phyloP scores from a whole-genome alignment of 2,888 invertebrate species.

The Colletes collaris region DNA sequence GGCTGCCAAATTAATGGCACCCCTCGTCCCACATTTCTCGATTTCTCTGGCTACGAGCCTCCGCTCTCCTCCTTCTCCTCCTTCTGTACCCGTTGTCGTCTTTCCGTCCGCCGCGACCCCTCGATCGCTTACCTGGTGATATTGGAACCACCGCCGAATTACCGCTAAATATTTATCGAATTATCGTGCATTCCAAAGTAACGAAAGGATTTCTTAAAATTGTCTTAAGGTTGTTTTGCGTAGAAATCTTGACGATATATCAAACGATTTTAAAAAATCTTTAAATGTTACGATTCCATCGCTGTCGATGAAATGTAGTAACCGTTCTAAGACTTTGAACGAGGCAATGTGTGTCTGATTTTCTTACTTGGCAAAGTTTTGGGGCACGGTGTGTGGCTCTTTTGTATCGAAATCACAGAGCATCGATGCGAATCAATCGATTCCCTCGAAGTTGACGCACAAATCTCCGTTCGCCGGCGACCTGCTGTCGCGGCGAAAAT shows the following conservation, averaged over 20 bases:
- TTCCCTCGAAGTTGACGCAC: constrained; percentile 20
- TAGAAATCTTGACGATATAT: too few species aligned
- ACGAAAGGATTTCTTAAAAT: too few species aligned
- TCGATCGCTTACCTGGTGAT: constrained; percentile 70
- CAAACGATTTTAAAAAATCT: too few species aligned
- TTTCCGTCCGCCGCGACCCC: constrained; percentile 38
- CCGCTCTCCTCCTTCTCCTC: constrained; percentile 21
- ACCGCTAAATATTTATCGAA: constrained; percentile 76
- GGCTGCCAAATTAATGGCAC: constrained; percentile 77
- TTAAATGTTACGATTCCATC: too few species aligned
- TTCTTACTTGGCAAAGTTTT: too few species aligned
- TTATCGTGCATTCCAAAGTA: constrained; percentile 62
- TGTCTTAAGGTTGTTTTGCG: too few species aligned
- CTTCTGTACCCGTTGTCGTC: constrained; percentile 26
- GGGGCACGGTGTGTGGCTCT: too few species aligned
- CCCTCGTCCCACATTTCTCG: constrained; percentile 71
- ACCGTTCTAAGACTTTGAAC: too few species aligned
- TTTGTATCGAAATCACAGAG: background rate
- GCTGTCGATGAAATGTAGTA: constrained; percentile 4
- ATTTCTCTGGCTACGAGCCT: constrained; percentile 62
- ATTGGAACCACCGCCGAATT: constrained; percentile 71
- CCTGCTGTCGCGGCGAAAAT: constrained; percentile 54
- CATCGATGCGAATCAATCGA: constrained; percentile 17
- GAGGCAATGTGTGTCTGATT: too few species aligned
- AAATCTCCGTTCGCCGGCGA: constrained; percentile 17